phyloP scores from a whole-genome alignment of 2,797 vertebrate genomes.

The Trematomus bernacchii region DNA sequence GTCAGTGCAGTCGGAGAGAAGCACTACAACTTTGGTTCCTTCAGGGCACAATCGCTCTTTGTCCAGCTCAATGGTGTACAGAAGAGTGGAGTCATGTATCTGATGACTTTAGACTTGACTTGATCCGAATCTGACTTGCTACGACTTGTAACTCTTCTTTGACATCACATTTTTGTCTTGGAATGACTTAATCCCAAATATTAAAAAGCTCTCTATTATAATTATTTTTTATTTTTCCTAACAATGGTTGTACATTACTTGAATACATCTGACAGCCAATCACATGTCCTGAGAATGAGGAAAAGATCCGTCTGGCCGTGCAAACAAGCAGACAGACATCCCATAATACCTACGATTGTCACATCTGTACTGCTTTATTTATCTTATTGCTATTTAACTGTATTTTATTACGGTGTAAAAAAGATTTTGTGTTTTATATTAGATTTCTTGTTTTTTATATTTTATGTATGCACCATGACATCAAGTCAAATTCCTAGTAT shows the following conservation, averaged over 20 bases:
- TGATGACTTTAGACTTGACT: neutral
- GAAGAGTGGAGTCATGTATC: neutral
- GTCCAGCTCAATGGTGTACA: neutral
- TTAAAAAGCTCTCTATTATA: too few relatives aligned
- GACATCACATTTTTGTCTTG: neutral
- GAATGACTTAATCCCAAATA: neutral
- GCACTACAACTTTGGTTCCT: neutral
- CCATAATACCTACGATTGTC: neutral
- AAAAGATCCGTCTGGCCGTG: neutral
- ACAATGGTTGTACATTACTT: neutral
- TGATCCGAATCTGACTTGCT: neutral
- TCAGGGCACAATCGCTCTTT: constrained; percentile 19
- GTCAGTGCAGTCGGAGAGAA: neutral
- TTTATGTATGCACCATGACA: too few relatives aligned
- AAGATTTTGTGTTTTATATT: too few relatives aligned
- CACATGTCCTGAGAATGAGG: neutral
- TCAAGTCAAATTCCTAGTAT: too few relatives aligned
- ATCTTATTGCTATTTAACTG: too few relatives aligned
- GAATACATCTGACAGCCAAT: neutral
- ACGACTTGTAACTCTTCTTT: neutral
- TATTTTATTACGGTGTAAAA: too few relatives aligned
- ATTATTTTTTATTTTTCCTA: neutral
- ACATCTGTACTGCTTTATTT: too few relatives aligned
- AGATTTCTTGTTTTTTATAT: too few relatives aligned
- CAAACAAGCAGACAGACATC: neutral